Evolutionary conservation across 2,888 invertebrate genomes (phyloP), one percentile per base, ranked within the genome.

Genomic region (Stenurella melanura): DNA sequence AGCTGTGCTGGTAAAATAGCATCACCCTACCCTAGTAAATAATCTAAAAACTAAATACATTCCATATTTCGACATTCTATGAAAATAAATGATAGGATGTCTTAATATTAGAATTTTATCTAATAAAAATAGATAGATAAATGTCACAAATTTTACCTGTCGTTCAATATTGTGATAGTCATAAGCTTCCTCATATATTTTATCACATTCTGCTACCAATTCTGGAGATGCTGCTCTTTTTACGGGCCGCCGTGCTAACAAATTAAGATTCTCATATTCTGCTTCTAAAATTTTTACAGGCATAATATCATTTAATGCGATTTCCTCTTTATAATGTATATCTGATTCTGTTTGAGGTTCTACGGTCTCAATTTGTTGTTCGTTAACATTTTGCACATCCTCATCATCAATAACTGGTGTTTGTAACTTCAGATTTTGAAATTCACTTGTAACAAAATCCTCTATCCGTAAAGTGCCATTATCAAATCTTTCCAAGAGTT

Each of bases 401-500:
- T 11, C 63, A n/a, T 30, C 63, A 38, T 74, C 77, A 38, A 69
- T 56, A 38, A 42, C 57, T 10, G 9, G 26, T 19, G 34, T 17
- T 63, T 82, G 78, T 12, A 50, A 69, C 6, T 4, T 58, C 11
- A 34, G 18, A 18, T 66, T 78, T 75, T 34, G 78, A 70, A n/a
- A 74, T 73, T 42, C 71, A 72, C 67, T 72, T 60, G 19, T 42
- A 67, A 60, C 67, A 63, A 67, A 73, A 17, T 88, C 86, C 38
- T 87, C 81, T 56, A 88, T 83, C 74, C 86, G 83, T 58, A 89
- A 83, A 26, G 83, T 80, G 11, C 86, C 86, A 70, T 85, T 80
- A 63, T 86, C 86, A 57, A 88, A 83, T 82, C 87, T 88, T 58
- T 86, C 82, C 34, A 89, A 80, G 5, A 88, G 78, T 12, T 81